A percentile compares a stretch with the other conserved stretches of the same genome.
Evolutionary conservation across 2,113 vertebrate species (phyloP).

Genomic region (Triplophysa rosa): DNA sequence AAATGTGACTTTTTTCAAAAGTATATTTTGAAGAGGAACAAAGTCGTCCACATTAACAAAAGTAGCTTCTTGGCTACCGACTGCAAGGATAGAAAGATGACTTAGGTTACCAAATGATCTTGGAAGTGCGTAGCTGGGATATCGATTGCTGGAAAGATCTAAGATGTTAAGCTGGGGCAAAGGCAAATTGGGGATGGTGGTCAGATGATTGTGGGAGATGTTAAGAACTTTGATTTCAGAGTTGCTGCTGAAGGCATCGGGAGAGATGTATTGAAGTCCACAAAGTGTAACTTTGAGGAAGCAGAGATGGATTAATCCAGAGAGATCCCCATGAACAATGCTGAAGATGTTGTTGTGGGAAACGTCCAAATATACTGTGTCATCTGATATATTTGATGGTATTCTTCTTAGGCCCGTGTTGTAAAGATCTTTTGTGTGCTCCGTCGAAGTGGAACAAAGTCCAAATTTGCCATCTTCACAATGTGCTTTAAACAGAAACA

Average conservation of each 20-base stretch:
- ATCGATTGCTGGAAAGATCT: conserved; percentile 61
- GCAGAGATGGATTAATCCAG: conserved; percentile 56
- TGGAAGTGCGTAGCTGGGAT: conserved; percentile 58
- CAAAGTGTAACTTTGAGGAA: conserved; percentile 63
- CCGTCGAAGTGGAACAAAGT: conserved; percentile 52
- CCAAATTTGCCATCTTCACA: conserved; percentile 26
- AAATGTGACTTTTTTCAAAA: conserved; percentile 58
- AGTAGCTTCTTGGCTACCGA: conserved; percentile 59
- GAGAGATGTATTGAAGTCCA: conserved; percentile 57
- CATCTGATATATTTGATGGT: conserved; percentile 52
- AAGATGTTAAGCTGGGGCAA: conserved; percentile 58
- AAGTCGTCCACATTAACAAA: conserved; percentile 59
- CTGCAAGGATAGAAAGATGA: conserved; percentile 48
- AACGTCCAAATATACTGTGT: conserved; percentile 63
- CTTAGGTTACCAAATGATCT: conserved; percentile 53
- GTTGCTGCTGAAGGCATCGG: conserved; percentile 53
- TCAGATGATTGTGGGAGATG: conserved; percentile 61
- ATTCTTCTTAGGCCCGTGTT: conserved; percentile 53
- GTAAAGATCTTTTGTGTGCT: conserved; percentile 52
- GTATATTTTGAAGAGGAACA: conserved; percentile 47
- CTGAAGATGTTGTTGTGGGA: conserved; percentile 63
- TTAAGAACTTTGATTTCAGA: conserved; percentile 63
- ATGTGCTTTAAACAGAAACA: conserved; percentile 6
- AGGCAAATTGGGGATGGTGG: conserved; percentile 58
- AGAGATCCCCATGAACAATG: conserved; percentile 45